These are phyloP conservation scores for Nymphalis polychloros DNA, from an alignment of 2,888 invertebrate genomes.

Conservation along the genomic window DNA sequence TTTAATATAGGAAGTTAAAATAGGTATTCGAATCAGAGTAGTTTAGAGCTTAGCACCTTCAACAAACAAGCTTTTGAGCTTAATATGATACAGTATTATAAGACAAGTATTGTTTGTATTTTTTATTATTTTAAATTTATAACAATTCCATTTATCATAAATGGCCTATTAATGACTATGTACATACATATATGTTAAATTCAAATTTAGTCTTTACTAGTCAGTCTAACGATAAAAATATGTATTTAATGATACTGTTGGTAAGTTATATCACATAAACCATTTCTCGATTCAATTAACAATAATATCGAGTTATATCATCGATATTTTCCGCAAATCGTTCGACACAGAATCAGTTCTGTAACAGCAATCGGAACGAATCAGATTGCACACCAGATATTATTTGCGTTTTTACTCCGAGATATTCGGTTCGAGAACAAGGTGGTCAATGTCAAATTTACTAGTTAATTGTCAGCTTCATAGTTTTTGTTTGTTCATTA, in stretches of 20 bases:
- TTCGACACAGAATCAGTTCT: conserved; percentile 39
- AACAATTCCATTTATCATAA: no score
- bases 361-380: conserved; percentile 47
- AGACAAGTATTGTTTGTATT: no score
- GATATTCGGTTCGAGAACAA: conserved; percentile 39
- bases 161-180: no score
- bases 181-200: no score
- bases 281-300: conserved; percentile 21
- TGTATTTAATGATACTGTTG: neutral
- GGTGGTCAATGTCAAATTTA: conserved; percentile 50
- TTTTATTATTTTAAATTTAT: no score
- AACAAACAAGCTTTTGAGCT: no score
- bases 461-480: conserved; percentile 40
- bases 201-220: no score
- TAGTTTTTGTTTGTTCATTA: conserved; percentile 28
- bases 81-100: no score
- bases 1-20: no score
- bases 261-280: conserved; percentile 15
- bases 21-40: no score
- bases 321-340: conserved; percentile 27
- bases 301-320: conserved; percentile 38
- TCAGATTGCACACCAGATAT: conserved; percentile 44
- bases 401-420: conserved; percentile 41
- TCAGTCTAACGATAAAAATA: no score
- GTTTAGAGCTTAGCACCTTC: no score